Percentiles rank a stretch among this genome's conserved stretches.
Evolutionary conservation across 2,888 invertebrate genomes (phyloP).

Genomic region (Hypercompe scribonia): DNA sequence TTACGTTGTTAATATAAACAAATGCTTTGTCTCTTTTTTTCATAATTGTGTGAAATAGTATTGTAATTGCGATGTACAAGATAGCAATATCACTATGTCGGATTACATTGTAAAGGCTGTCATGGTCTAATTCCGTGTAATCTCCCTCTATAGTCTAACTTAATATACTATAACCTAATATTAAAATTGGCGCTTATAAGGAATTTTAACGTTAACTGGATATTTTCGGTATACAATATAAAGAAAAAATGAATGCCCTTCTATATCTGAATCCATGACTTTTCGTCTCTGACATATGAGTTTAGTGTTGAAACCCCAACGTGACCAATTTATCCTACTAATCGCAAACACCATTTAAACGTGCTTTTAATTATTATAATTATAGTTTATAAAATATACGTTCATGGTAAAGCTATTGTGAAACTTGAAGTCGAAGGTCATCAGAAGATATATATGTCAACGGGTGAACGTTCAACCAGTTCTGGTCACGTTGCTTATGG

Average conservation of each 20-base stretch:
- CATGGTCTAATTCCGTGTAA: conserved; percentile 4
- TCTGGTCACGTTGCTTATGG: conserved; percentile 25
- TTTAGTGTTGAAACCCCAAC: background rate
- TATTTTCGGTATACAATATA: background rate
- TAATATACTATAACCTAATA: background rate
- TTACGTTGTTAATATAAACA: background rate
- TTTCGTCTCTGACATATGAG: background rate
- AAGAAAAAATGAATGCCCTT: background rate
- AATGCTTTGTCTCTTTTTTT: background rate
- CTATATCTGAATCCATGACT: background rate
- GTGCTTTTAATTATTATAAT: background rate
- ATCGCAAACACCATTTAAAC: background rate
- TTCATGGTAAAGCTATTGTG: conserved; percentile 10
- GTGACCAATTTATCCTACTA: background rate
- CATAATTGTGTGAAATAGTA: background rate
- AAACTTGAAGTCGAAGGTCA: conserved; percentile 18
- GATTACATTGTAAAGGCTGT: background rate
- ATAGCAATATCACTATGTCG: conserved; percentile 6
- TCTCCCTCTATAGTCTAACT: background rate
- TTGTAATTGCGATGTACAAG: conserved; percentile 4
- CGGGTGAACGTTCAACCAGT: conserved; percentile 29
- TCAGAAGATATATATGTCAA: conserved; percentile 22
- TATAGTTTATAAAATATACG: background rate
- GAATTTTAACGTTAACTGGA: background rate
- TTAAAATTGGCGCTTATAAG: background rate